Evolutionary conservation across 2,888 invertebrate species (phyloP), one percentile per base, ranked within the genome.

Genomic region (Lasioglossum marginatum): DNA sequence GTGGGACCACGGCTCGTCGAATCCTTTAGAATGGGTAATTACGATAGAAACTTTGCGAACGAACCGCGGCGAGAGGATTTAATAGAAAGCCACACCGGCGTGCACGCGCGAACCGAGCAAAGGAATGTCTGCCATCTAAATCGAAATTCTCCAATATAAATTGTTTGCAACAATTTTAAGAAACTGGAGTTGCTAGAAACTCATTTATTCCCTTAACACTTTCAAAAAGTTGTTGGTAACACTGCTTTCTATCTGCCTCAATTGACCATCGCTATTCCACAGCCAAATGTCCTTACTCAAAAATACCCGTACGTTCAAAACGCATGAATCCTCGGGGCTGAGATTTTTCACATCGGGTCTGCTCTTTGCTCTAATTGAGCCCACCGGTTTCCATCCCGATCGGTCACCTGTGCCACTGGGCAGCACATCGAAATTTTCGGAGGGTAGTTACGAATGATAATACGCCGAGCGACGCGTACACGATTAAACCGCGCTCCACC

Each of bases 11-110:
- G 80, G 86, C 83, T 88, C 87, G 91, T 90, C 89, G 88, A 90
- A 89, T 87, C 88, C 84, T 88, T 89, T 90, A 88, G 86, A 85
- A 87, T 85, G 48, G 88, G 79, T 88, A 91, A 91, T 92, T 91
- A 90, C 90, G 88, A 91, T 89, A 78, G 88, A 86, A 89, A 91
- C 87, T 90, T 89, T 82, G 86, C 75, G 84, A 88, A 89, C 81
- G 88, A 90, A 87, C 87, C 23, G 10, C 72, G n/a, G 63, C 77
- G 73, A 66, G 82, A 74, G 79, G 77, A 80, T 86, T 72, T 68
- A 87, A 77, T 81, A 81, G 83, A 87, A 70, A 86, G 73, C 23
- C 60, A n/a, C 37, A 19, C 66, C 40, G 40, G 23, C 76, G 34
- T 23, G 10, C 23, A 23, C 37, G 34, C 34, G 52, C 57, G 23